These are phyloP conservation scores for Sebastes aleutianus DNA, from an alignment of 2,797 vertebrate species.

Conservation along the genomic window DNA sequence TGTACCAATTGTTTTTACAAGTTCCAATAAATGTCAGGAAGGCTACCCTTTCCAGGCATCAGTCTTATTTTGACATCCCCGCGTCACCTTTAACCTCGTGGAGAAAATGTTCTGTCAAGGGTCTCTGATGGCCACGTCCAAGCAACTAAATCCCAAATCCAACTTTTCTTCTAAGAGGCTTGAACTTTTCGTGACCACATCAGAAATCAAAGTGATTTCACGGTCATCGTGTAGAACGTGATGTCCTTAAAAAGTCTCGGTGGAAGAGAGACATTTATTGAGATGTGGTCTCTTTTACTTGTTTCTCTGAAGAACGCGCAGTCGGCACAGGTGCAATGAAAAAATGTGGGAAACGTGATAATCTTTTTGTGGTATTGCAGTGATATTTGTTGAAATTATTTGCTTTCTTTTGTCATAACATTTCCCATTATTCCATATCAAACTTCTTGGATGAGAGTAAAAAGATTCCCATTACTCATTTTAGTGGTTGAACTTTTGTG, in stretches of 20 bases:
- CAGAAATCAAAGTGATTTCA: constrained; percentile 81
- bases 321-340: constrained; percentile 64
- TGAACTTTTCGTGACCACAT: constrained; percentile 82
- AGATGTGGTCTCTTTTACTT: constrained; percentile 49
- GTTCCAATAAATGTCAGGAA: constrained; percentile 59
- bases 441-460: neutral
- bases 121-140: constrained; percentile 63
- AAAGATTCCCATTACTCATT: neutral
- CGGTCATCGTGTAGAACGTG: constrained; percentile 73
- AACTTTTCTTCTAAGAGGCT: constrained; percentile 56
- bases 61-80: constrained; percentile 76
- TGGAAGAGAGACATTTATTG: constrained; percentile 50
- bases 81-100: constrained; percentile 71
- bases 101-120: constrained; percentile 65
- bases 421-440: neutral
- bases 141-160: constrained; percentile 74
- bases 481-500: neutral
- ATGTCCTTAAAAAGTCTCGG: constrained; percentile 55
- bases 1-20: constrained; percentile 25
- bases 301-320: constrained; percentile 46
- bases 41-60: constrained; percentile 59
- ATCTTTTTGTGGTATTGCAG: neutral
- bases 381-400: neutral
- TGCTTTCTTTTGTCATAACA: neutral
- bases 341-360: neutral